A percentile compares a stretch with the other conserved stretches of the same genome.
These are phyloP conservation scores for Sycophila texana DNA, from an alignment of 2,888 invertebrate species.

Conservation along the genomic window DNA sequence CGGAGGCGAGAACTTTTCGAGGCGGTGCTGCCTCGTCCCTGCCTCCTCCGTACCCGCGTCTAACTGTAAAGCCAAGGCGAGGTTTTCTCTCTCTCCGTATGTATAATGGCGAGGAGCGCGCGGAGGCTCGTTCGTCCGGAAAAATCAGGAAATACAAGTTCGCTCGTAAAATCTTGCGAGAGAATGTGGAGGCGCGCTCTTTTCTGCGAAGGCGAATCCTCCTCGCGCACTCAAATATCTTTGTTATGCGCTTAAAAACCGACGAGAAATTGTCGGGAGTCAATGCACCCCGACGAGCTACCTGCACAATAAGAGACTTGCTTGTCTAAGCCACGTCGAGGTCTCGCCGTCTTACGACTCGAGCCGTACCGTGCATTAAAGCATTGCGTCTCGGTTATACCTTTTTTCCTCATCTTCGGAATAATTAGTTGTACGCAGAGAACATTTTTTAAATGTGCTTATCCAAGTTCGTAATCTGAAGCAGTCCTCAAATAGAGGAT, in stretches of 20 bases:
- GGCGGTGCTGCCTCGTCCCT: not conserved
- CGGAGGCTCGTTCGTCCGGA: slow-evolving; percentile 38
- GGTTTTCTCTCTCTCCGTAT: slow-evolving; percentile 1
- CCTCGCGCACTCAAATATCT: slow-evolving; percentile 33
- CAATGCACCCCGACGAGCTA: slow-evolving; percentile 16
- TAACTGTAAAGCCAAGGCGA: slow-evolving; percentile 18
- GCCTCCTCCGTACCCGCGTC: not conserved
- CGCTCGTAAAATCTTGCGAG: slow-evolving; percentile 47
- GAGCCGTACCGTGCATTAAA: no score
- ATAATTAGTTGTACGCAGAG: not conserved
- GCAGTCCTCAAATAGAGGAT: no score
- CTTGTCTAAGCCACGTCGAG: not conserved
- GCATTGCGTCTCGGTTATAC: no score
- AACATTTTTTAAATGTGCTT: not conserved
- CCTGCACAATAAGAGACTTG: not conserved
- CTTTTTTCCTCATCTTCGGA: no score
- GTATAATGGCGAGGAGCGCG: slow-evolving; percentile 7
- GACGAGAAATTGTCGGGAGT: slow-evolving; percentile 29
- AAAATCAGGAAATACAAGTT: slow-evolving; percentile 47
- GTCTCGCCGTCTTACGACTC: no score
- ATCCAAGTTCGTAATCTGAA: no score
- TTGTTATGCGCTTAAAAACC: slow-evolving; percentile 33
- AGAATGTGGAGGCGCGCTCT: slow-evolving; percentile 10
- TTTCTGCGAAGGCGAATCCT: slow-evolving; percentile 38
- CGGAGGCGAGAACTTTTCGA: slow-evolving; percentile 4